These are phyloP conservation scores for Rhagonycha lutea DNA, from an alignment of 2,888 invertebrate species.

Conservation along the genomic window DNA sequence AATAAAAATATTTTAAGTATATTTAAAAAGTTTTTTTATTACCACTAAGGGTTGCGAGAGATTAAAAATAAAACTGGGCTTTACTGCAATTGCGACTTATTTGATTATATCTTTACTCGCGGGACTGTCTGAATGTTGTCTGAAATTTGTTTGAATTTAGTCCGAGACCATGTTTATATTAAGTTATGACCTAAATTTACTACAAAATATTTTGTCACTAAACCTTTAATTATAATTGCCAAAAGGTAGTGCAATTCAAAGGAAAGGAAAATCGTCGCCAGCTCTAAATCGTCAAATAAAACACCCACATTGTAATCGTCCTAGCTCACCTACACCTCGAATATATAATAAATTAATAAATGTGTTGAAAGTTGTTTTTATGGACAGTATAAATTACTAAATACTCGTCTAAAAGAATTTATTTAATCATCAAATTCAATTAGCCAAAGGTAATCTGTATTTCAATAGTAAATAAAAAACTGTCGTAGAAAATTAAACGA, in stretches of 20 bases:
- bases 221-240: background rate
- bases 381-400: too few species aligned
- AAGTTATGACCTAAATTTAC: background rate
- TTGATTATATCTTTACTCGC: background rate
- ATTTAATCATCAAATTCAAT: too few species aligned
- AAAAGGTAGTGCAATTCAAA: background rate
- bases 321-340: too few species aligned
- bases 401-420: too few species aligned
- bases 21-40: background rate
- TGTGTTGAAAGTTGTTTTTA: too few species aligned
- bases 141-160: background rate
- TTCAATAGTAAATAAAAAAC: too few species aligned
- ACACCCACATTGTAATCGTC: too few species aligned
- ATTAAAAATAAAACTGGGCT: background rate
- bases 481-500: too few species aligned
- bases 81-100: background rate
- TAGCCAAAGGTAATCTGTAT: too few species aligned
- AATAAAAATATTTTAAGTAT: background rate
- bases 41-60: background rate
- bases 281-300: too few species aligned
- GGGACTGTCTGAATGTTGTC: background rate
- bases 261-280: too few species aligned
- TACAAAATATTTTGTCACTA: background rate
- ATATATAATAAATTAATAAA: too few species aligned
- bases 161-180: background rate